A percentile compares a stretch with the other conserved stretches of the same genome.
These are phyloP conservation scores for Anarhynchus alexandrinus DNA, from an alignment of 2,113 vertebrate species.

Conservation along the genomic window DNA sequence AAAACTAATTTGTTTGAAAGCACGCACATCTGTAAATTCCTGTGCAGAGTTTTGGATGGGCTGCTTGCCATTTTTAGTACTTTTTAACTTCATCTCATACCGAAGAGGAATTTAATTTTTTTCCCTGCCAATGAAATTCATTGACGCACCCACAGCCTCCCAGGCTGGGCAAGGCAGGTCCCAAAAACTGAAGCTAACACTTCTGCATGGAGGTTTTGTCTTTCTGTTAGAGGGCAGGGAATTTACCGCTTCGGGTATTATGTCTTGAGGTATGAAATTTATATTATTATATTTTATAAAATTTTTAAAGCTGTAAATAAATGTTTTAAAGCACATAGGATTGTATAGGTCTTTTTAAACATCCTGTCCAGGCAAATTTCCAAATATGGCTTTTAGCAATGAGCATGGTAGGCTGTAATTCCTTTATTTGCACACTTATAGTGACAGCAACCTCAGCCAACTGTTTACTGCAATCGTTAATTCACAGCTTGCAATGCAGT, in stretches of 20 bases:
- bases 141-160: fast-evolving
- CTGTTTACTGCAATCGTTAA: not conserved
- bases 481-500: not conserved
- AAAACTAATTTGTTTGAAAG: not conserved
- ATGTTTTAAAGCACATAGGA: not conserved
- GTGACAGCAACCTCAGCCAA: not conserved
- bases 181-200: not conserved
- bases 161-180: not conserved
- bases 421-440: not conserved
- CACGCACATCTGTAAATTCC: not conserved
- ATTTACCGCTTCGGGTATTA: not conserved
- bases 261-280: not conserved
- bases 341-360: not conserved
- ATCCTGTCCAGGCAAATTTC: not conserved
- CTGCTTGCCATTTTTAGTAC: not conserved
- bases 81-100: not conserved
- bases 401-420: not conserved
- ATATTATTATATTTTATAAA: not conserved
- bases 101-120: not conserved
- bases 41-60: not conserved
- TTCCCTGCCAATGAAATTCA: not conserved
- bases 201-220: not conserved
- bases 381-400: not conserved
- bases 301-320: not conserved
- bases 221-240: not conserved